A percentile compares a stretch with the other conserved stretches of the same genome.
These are phyloP conservation scores for Sphaerophoria rueppellii DNA, from an alignment of 2,888 invertebrate species.

Conservation along the genomic window DNA sequence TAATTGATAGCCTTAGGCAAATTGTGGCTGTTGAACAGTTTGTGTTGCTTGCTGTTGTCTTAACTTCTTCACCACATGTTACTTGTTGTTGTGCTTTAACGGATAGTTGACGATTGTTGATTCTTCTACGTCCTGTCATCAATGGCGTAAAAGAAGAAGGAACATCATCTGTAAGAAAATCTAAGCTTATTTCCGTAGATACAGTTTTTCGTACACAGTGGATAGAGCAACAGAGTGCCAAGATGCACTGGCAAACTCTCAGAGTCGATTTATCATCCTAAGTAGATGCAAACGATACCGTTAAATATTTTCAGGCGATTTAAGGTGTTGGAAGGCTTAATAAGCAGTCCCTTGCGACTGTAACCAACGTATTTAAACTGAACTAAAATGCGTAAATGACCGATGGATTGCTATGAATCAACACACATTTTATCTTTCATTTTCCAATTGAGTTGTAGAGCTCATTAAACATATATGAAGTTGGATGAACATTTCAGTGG, in stretches of 20 bases:
- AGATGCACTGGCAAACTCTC: constrained; percentile 70
- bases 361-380: constrained; percentile 10
- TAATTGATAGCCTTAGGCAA: constrained; percentile 70
- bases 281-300: constrained; percentile 73
- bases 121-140: constrained; percentile 44
- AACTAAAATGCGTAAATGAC: constrained; percentile 57
- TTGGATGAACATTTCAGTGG: too few relatives aligned
- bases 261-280: constrained; percentile 68
- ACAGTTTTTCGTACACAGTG: constrained; percentile 35
- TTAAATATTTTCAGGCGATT: constrained; percentile 70
- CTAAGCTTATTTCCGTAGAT: constrained; percentile 35
- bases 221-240: constrained; percentile 19
- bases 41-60: constrained; percentile 60
- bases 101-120: constrained; percentile 50
- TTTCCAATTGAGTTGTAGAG: too few relatives aligned
- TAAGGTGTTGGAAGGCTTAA: constrained; percentile 61
- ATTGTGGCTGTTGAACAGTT: constrained; percentile 66
- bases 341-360: too few relatives aligned
- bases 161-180: constrained; percentile 16
- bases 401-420: constrained; percentile 37
- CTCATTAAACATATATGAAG: too few relatives aligned
- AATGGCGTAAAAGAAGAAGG: constrained; percentile 65
- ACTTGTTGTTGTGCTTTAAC: constrained; percentile 68
- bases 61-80: constrained; percentile 62
- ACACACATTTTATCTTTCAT: too few relatives aligned